Evolutionary conservation across 2,113 vertebrate genomes (phyloP), one percentile per base, ranked within the genome.

Genomic region (Monopterus albus): DNA sequence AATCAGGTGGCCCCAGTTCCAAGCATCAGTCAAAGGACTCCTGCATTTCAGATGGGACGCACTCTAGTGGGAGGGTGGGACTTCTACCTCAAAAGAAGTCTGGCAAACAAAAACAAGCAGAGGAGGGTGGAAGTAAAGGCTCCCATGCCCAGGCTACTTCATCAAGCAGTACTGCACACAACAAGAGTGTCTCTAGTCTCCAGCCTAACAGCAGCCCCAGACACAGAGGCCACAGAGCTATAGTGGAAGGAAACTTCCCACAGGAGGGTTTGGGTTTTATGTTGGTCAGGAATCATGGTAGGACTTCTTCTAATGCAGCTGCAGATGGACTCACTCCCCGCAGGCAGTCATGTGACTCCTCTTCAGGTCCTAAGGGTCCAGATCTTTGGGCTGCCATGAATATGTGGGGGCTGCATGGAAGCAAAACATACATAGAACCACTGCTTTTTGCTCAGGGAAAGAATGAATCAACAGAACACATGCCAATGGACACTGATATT

Each of bases 401-500:
- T 83, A 83, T 88, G 78, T 89, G 87, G 87, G 83, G 87, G 46
- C 68, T 74, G 3, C 76, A 82, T 1, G 70, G 81, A 28, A 73
- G 83, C 60, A 88, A 92, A 42, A 75, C 87, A 0, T 89, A 87
- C 73, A 58, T 89, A 18, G 94, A 92, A 49, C 72, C 84, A 17
- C 72, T 74, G 74, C 85, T 72, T 81, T 0, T 66, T 72, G 85
- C 85, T 91, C 86, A 92, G 84, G 83, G 85, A 87, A 95, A 95
- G 77, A 93, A 89, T 71, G 95, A 95, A 62, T 70, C 89, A 49
- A 18, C 93, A 72, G 3, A 93, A 92, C 89, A 91, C 15, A 94
- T 92, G 78, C 93, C 85, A 67, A 76, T 94, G 82, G 96, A 97
- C 84, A 85, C 95, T 85, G 96, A 96, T 84, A 86, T 97, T 90